Percentiles rank a stretch among this genome's conserved stretches.
Evolutionary conservation across 2,797 vertebrate genomes (phyloP).

Genomic region (Echiichthys vipera): DNA sequence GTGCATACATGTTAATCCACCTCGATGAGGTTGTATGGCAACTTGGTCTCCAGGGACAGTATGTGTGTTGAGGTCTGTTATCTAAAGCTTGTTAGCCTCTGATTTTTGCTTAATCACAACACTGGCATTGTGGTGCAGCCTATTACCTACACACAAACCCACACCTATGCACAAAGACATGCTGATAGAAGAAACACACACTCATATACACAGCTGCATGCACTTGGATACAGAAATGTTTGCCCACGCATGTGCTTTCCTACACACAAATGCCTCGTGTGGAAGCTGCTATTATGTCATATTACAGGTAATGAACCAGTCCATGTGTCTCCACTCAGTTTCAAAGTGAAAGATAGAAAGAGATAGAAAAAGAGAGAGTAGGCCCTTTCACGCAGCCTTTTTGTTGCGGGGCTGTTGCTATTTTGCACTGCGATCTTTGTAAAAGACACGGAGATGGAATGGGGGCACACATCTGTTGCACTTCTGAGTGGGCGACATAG

Average conservation of each 20-base stretch:
- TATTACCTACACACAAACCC: constrained; percentile 28
- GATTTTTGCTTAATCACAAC: constrained; percentile 69
- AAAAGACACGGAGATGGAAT: no score
- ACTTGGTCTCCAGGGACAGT: constrained; percentile 28
- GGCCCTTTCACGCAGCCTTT: background rate
- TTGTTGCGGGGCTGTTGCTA: constrained; percentile 1
- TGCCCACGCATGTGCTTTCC: constrained; percentile 11
- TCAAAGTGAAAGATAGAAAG: constrained; percentile 26
- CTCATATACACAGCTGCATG: constrained; percentile 44
- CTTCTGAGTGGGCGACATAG: no score
- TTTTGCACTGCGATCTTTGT: background rate
- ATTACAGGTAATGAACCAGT: constrained; percentile 70
- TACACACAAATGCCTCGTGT: constrained; percentile 46
- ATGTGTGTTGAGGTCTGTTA: constrained; percentile 45
- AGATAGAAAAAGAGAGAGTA: background rate
- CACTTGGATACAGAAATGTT: constrained; percentile 31
- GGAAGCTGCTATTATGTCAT: constrained; percentile 54
- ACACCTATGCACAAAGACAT: background rate
- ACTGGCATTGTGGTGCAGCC: constrained; percentile 42
- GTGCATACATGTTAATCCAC: constrained; percentile 34
- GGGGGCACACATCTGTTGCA: no score
- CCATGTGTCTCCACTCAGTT: constrained; percentile 62
- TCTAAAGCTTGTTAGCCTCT: constrained; percentile 65
- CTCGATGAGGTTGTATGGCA: constrained; percentile 37
- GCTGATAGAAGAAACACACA: constrained; percentile 10